Base-by-base conservation (phyloP, 2,113 vertebrate genomes). In the Brachypteracias leptosomus region DNA sequence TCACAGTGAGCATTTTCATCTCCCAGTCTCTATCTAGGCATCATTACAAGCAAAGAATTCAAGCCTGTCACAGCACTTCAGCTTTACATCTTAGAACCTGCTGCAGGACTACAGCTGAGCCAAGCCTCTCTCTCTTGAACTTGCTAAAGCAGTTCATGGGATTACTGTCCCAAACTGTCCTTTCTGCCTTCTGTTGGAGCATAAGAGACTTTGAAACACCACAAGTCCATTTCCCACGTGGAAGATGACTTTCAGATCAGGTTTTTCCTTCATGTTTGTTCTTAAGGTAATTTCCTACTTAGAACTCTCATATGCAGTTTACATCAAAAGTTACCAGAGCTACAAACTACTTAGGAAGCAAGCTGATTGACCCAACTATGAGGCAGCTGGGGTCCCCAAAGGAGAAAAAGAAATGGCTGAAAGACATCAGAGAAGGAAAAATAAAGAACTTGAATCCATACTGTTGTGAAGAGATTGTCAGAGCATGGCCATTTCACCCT, bases 1-100 rank as follows among this genome's bases (percentile, higher is more conserved):
- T 73, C 82, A 75, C 58, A 65, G 5, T 47, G 57, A 92, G 66
- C 11, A 54, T 93, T 94, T 97, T 95, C 62, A 93, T 89, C 92
- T 93, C 63, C 63, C 79, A 85, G 42, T 82, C 78, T 83, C 62
- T 88, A 31, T 52, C 58, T 85, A 36, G 91, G 81, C 82, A 82
- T 79, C 85, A 87, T 83, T 82, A 91, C 65, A 76, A 82, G 83
- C 47, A 72, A 81, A 95, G 73, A 88, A 61, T 77, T 81, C 89
- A 93, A 86, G 79, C 61, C 66, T 70, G 36, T 51, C 85, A 66
- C 68, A 92, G 76, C 13, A 11, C 47, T 88, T 79, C 62, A 78
- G 79, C 61, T 91, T 91, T 76, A 58, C 66, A 74, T 68, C 6
- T 90, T 81, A 44, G 6, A 91, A 70, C 36, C 71, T 85, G 38